These are phyloP conservation scores for Dicyrtomina minuta DNA, from an alignment of 2,888 invertebrate species.

Conservation along the genomic window DNA sequence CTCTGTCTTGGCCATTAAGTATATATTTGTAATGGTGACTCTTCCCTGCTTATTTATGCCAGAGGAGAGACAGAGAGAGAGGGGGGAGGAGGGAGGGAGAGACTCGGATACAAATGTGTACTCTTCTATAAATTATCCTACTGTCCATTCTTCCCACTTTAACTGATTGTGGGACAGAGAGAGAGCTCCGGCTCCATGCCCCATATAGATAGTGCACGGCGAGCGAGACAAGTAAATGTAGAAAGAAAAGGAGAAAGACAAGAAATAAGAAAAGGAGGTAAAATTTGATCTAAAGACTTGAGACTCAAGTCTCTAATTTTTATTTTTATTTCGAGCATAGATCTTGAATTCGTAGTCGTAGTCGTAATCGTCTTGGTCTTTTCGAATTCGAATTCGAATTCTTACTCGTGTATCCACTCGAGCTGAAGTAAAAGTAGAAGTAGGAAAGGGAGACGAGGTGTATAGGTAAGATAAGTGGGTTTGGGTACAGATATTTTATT, in stretches of 20 bases:
- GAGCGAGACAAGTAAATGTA: too few species aligned
- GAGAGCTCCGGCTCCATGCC: too few species aligned
- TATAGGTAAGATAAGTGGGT: too few species aligned
- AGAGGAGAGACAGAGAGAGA: background rate
- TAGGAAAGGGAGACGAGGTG: too few species aligned
- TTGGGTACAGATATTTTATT: too few species aligned
- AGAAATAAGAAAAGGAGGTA: background rate
- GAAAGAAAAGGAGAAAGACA: background rate
- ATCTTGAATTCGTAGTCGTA: background rate
- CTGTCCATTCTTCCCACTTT: too few species aligned
- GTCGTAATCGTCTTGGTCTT: background rate
- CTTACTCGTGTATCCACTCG: background rate
- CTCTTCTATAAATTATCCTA: background rate
- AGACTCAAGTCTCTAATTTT: background rate
- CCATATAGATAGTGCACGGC: too few species aligned
- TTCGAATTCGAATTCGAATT: background rate
- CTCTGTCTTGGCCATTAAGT: conserved; percentile 2
- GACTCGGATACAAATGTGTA: background rate
- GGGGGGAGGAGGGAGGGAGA: background rate
- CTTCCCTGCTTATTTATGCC: background rate
- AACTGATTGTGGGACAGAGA: too few species aligned
- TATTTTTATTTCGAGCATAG: conserved; percentile 3
- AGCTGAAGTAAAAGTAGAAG: background rate
- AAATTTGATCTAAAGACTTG: conserved; percentile 3
- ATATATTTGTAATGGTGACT: background rate